These are phyloP conservation scores for Drosophila putrida DNA, from an alignment of 2,888 invertebrate species.

Conservation along the genomic window DNA sequence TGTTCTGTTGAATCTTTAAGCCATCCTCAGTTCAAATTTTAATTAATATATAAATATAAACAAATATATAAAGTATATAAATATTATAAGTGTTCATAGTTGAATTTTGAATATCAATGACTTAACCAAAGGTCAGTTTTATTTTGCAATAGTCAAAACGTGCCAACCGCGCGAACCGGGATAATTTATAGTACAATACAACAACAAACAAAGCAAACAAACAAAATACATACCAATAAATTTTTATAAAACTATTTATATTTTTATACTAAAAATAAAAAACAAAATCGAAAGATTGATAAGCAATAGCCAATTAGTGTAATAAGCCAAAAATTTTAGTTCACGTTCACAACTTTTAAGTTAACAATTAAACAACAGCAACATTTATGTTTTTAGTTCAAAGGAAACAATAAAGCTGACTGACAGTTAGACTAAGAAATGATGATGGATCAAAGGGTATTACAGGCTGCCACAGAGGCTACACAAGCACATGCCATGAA, in stretches of 20 bases:
- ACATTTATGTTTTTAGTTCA: conserved; percentile 67
- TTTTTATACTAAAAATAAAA: conserved; percentile 84
- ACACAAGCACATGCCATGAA: conserved; percentile 43
- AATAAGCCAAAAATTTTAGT: conserved; percentile 74
- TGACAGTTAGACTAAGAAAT: conserved; percentile 21
- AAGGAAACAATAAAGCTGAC: conserved; percentile 36
- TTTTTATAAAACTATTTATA: conserved; percentile 82
- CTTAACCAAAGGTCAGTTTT: conserved; percentile 45
- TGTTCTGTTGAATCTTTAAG: conserved; percentile 68
- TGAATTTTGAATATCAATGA: conserved; percentile 63
- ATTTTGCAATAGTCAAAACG: conserved; percentile 85
- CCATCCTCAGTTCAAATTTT: conserved; percentile 79
- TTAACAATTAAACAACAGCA: conserved; percentile 73
- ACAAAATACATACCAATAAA: conserved; percentile 74
- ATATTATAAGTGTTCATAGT: conserved; percentile 72
- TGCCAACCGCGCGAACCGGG: conserved; percentile 82
- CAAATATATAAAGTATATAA: conserved; percentile 58
- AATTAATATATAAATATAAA: conserved; percentile 59
- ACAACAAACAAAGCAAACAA: conserved; percentile 63
- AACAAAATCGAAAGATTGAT: conserved; percentile 48
- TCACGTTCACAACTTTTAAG: conserved; percentile 43
- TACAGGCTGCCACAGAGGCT: conserved; percentile 22
- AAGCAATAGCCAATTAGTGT: conserved; percentile 75
- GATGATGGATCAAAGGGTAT: conserved; percentile 8
- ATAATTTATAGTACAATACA: conserved; percentile 86